These are phyloP conservation scores for Coilia nasus DNA, from an alignment of 2,797 vertebrate genomes.

Conservation along the genomic window DNA sequence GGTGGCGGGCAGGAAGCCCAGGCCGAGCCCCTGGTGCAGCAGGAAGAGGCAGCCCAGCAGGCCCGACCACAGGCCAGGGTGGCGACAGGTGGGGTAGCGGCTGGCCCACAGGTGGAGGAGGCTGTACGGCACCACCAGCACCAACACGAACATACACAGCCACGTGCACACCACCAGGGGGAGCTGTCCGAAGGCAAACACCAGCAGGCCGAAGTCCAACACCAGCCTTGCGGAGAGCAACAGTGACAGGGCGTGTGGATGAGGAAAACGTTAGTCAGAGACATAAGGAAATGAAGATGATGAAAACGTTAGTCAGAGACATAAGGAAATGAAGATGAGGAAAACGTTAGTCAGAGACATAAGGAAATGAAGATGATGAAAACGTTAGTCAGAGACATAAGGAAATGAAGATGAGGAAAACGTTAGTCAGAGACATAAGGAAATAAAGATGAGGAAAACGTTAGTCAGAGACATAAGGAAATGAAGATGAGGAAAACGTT, in stretches of 20 bases:
- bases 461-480: too few species aligned
- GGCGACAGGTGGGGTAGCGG: slow-evolving; percentile 73
- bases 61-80: slow-evolving; percentile 67
- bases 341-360: too few species aligned
- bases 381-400: too few species aligned
- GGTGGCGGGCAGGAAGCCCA: slow-evolving; percentile 85
- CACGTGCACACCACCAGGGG: slow-evolving; percentile 87
- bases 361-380: too few species aligned
- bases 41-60: slow-evolving; percentile 77
- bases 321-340: too few species aligned
- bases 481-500: too few species aligned
- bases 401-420: too few species aligned
- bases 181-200: slow-evolving; percentile 88
- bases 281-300: background rate
- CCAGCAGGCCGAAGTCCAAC: slow-evolving; percentile 89
- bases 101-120: slow-evolving; percentile 85
- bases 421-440: too few species aligned
- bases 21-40: slow-evolving; percentile 80
- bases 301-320: background rate
- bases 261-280: background rate
- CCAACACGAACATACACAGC: slow-evolving; percentile 89
- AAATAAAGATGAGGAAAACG: too few species aligned
- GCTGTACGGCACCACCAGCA: slow-evolving; percentile 80
- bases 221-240: slow-evolving; percentile 78
- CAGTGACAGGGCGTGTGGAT: slow-evolving; percentile 14